Base-by-base conservation (phyloP, 2,113 vertebrate genomes). In the Phaethornis superciliosus region DNA sequence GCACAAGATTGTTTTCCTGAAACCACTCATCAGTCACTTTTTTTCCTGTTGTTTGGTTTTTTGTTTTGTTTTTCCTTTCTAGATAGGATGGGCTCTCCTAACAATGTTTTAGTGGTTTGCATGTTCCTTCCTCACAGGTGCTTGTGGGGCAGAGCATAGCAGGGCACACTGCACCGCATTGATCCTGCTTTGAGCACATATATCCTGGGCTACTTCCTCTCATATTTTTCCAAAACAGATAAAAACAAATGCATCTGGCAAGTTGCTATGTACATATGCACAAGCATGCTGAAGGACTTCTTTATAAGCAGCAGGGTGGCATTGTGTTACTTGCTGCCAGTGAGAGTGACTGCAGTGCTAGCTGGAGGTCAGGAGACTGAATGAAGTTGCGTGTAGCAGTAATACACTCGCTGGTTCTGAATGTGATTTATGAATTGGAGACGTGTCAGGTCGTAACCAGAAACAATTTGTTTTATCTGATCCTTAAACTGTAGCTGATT, bases 111-210 rank as follows among this genome's bases (percentile, higher is more conserved):
- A 87, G 42, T 59, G 42, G 42, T 89, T 91, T 91, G 23, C 44
- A 47, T 82, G 81, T 91, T 94, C 75, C 87, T 96, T 96, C 70
- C 95, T 96, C 81, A 28, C 86, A 94, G 67, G 89, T 91, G 78
- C 46, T 56, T 76, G 81, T 69, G 68, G 63, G 32, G 89, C 78
- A n/a, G 70, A 81, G 35, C 58, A 72, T 46, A 78, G 17, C 20
- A 91, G 89, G 84, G 89, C 70, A 76, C 35, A 20, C 65, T 74
- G 80, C 60, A 81, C 81, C 35, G 9, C 28, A 54, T 33, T 87
- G 69, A 68, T 89, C 69, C 58, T 88, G 21, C 81, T 68, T 64
- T 62, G 49, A 92, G 77, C 30, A 14, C 58, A 5, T 90, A 75
- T 89, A 81, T 93, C 42, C 58, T 67, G 69, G 68, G 59, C 81